Conservation (phyloP, 1,140 invertebrate species). For the Aphidius gifuensis region DNA sequence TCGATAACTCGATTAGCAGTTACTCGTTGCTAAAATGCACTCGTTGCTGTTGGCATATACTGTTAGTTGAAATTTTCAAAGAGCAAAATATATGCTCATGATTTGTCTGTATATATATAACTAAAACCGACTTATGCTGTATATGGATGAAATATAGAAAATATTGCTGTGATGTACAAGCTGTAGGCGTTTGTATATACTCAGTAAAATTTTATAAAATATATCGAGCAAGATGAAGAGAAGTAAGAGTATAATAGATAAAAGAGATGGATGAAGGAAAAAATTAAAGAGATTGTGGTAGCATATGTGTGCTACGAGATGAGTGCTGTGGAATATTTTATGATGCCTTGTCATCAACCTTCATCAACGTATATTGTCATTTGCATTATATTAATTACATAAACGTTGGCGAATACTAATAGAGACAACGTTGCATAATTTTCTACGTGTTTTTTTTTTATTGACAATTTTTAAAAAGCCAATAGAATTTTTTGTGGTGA, state of each 20-base stretch:
- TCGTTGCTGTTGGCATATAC: constrained; percentile 16
- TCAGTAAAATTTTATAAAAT: neutral
- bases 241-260: neutral
- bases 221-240: neutral
- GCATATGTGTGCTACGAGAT: no score
- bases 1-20: constrained; percentile 44
- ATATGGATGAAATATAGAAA: no score
- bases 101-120: no score
- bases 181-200: no score
- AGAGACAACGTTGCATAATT: constrained; percentile 31
- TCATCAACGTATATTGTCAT: neutral
- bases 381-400: constrained; percentile 36
- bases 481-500: neutral
- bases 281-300: neutral
- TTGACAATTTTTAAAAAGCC: constrained; percentile 8
- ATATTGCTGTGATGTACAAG: no score
- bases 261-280: neutral
- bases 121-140: constrained; percentile 28
- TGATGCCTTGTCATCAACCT: neutral
- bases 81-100: neutral
- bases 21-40: constrained; percentile 2
- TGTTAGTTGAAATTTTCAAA: constrained; percentile 16
- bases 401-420: constrained; percentile 40
- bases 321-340: constrained; percentile 11
- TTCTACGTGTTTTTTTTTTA: constrained; percentile 4